Evolutionary conservation across 2,797 vertebrate species (phyloP).

Genomic region (Podarcis siculus): DNA sequence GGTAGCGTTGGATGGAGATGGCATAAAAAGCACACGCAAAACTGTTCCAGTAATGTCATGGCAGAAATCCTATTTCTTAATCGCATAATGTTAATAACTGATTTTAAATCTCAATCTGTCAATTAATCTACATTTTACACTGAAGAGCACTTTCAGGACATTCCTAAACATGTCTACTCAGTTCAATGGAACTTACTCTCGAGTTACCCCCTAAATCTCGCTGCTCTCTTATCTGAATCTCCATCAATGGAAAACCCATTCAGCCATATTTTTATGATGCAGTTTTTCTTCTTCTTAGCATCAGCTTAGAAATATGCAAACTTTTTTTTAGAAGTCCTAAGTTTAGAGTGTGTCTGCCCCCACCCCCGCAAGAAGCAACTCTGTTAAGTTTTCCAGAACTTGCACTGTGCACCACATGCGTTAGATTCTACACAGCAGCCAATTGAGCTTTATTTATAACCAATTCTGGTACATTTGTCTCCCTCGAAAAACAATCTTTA

Average conservation of each 20-base stretch:
- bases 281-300: constrained; percentile 47
- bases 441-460: constrained; percentile 63
- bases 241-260: constrained; percentile 55
- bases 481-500: constrained; percentile 68
- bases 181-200: background rate
- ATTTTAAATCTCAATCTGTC: background rate
- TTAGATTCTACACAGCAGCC: constrained; percentile 61
- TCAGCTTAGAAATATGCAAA: constrained; percentile 56
- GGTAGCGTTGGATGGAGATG: background rate
- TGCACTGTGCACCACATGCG: constrained; percentile 64
- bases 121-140: constrained; percentile 34
- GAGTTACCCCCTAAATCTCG: background rate
- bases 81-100: constrained; percentile 36
- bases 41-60: constrained; percentile 55
- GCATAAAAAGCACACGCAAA: constrained; percentile 45
- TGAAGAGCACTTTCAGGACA: constrained; percentile 39
- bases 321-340: constrained; percentile 52
- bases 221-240: constrained; percentile 54
- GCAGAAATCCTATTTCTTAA: constrained; percentile 43
- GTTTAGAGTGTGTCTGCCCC: constrained; percentile 31
- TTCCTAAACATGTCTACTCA: background rate
- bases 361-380: constrained; percentile 41
- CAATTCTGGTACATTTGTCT: constrained; percentile 64
- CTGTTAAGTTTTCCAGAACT: constrained; percentile 61
- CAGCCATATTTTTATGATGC: constrained; percentile 57